Percentiles rank a stretch among this genome's conserved stretches.
Conservation (phyloP, 2,113 vertebrate species). For the Atherinomorus stipes region DNA sequence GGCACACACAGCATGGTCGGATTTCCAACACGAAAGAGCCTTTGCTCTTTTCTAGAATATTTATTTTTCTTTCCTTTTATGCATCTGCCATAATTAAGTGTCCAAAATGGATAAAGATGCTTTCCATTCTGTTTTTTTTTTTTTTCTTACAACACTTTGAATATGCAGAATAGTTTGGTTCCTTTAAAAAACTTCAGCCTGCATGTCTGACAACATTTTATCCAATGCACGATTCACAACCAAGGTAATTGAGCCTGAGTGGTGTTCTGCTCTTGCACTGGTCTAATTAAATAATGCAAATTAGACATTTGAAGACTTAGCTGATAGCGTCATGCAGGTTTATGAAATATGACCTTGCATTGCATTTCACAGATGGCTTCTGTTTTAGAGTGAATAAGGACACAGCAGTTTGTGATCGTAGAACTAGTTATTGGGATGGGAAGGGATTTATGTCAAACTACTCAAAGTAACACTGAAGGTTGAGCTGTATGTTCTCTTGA, state of each 20-base stretch:
- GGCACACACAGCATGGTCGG: conserved; percentile 33
- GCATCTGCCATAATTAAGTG: conserved; percentile 27
- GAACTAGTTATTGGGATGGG: conserved; percentile 1
- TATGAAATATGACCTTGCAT: conserved; percentile 33
- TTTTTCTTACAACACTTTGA: no score
- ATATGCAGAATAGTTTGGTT: conserved; percentile 4
- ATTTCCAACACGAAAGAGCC: conserved; percentile 29
- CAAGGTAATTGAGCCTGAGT: conserved; percentile 26
- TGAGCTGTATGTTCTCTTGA: conserved; percentile 10
- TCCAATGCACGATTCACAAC: conserved; percentile 27
- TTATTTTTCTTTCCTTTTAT: conserved; percentile 4
- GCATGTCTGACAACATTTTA: conserved; percentile 5
- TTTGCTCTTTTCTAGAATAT: conserved; percentile 7
- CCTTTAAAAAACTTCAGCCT: conserved; percentile 14
- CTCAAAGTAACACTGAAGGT: conserved; percentile 3
- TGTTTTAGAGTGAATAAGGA: not conserved
- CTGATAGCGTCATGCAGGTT: not conserved
- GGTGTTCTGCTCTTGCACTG: conserved; percentile 15
- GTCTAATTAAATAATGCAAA: conserved; percentile 48
- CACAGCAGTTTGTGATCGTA: conserved; percentile 3
- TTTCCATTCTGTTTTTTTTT: not conserved
- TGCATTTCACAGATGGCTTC: conserved; percentile 27
- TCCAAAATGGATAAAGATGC: not conserved
- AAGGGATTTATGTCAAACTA: conserved; percentile 10
- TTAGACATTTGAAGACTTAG: conserved; percentile 36